Conservation (phyloP, 2,797 vertebrate species). For the Sylvia borin region DNA sequence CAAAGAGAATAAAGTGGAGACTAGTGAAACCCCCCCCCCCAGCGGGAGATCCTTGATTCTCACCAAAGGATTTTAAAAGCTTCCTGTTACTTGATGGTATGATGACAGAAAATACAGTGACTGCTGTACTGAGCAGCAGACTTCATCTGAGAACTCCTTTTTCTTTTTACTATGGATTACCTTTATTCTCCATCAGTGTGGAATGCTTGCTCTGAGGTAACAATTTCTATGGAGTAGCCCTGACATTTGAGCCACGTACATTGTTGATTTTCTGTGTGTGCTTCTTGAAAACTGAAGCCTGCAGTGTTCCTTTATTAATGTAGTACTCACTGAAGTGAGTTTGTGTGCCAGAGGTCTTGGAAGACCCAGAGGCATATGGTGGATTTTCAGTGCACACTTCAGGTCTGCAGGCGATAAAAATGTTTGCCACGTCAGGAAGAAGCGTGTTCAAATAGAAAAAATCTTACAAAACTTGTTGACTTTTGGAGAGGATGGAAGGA, state of each 20-base stretch:
- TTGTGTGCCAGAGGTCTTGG: not conserved
- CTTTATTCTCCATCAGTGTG: not conserved
- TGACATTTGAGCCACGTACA: not conserved
- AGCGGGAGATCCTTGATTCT: not conserved
- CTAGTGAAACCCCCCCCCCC: not conserved
- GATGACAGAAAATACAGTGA: not conserved
- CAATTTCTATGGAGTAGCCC: not conserved
- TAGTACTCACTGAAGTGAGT: not conserved
- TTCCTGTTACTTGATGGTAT: not conserved
- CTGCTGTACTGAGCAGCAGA: not conserved
- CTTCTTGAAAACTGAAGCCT: not conserved
- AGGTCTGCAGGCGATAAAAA: not conserved
- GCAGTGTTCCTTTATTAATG: not conserved
- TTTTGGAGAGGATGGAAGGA: not conserved
- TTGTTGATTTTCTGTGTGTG: not conserved
- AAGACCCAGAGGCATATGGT: not conserved
- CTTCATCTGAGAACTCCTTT: not conserved
- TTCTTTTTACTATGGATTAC: not conserved
- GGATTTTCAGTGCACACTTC: not conserved
- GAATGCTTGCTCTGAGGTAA: not conserved
- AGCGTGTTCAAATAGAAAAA: rapidly evolving
- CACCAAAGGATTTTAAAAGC: not conserved
- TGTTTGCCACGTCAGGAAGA: not conserved
- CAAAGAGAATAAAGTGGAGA: not conserved
- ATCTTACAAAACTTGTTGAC: not conserved